Evolutionary conservation across 1,140 invertebrate species (phyloP).

Genomic region (Neodiprion fabricii): DNA sequence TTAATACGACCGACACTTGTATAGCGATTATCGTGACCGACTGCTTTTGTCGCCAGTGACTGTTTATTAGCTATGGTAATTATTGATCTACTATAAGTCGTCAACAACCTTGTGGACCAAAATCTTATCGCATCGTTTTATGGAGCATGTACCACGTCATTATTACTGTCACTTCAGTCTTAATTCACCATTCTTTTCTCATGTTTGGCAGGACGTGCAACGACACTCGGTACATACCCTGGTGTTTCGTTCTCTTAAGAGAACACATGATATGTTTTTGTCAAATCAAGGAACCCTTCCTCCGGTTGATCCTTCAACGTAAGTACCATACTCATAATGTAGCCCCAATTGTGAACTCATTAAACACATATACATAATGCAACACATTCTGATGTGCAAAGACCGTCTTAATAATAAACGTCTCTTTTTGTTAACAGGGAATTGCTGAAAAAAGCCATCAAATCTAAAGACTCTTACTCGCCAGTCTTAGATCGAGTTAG

Average conservation of each 20-base stretch:
- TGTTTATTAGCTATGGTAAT: too few species aligned
- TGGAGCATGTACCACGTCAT: too few species aligned
- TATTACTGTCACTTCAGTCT: too few species aligned
- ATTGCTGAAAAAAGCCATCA: constrained; percentile 75
- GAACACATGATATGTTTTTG: constrained; percentile 98
- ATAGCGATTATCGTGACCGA: too few species aligned
- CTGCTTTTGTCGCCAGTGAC: too few species aligned
- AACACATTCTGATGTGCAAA: constrained; percentile 16
- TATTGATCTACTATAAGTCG: too few species aligned
- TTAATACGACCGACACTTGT: too few species aligned
- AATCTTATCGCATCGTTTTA: too few species aligned
- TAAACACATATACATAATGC: background rate
- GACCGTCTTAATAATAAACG: constrained; percentile 11
- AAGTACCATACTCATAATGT: constrained; percentile 57
- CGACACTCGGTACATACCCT: constrained; percentile 96
- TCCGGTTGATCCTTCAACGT: constrained; percentile 83
- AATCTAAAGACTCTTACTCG: constrained; percentile 88
- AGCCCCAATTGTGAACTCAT: background rate
- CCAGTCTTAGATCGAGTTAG: constrained; percentile 84
- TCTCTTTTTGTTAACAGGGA: constrained; percentile 68
- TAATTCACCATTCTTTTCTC: background rate
- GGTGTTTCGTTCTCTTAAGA: constrained; percentile 95
- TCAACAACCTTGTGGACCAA: too few species aligned
- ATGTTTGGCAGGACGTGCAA: constrained; percentile 78
- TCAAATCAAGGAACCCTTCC: constrained; percentile 88